Evolutionary conservation across 2,113 vertebrate species (phyloP).

Genomic region (Ornithorhynchus anatinus): DNA sequence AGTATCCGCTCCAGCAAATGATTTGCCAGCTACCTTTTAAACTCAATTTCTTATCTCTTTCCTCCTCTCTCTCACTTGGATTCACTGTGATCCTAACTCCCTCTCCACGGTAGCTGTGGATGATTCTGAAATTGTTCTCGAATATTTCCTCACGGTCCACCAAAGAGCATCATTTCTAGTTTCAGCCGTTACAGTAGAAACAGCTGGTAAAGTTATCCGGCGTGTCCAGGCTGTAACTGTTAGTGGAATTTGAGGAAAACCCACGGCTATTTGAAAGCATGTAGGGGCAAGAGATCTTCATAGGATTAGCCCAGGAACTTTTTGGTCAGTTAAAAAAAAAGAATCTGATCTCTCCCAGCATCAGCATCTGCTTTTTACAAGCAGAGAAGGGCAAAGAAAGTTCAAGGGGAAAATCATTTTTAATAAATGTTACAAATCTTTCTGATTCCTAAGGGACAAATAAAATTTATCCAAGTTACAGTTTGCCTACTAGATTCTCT

Average conservation of each 20-base stretch:
- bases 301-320: background rate
- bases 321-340: background rate
- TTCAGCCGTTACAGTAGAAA: too few species aligned
- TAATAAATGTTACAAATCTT: background rate
- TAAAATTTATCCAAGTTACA: background rate
- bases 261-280: background rate
- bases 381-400: background rate
- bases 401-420: slow-evolving; percentile 13
- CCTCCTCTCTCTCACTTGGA: too few species aligned
- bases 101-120: background rate
- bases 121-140: background rate
- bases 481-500: background rate
- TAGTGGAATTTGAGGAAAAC: background rate
- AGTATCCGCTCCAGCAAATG: too few species aligned
- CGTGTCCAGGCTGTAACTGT: background rate
- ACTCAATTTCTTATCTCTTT: too few species aligned
- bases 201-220: background rate
- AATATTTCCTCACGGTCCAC: background rate
- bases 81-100: too few species aligned
- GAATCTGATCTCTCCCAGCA: background rate
- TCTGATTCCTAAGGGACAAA: background rate
- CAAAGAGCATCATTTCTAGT: background rate
- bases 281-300: background rate
- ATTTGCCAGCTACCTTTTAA: too few species aligned
- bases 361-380: background rate